phyloP scores from a whole-genome alignment of 1,140 invertebrate genomes.

The Drosophila nebulosa region DNA sequence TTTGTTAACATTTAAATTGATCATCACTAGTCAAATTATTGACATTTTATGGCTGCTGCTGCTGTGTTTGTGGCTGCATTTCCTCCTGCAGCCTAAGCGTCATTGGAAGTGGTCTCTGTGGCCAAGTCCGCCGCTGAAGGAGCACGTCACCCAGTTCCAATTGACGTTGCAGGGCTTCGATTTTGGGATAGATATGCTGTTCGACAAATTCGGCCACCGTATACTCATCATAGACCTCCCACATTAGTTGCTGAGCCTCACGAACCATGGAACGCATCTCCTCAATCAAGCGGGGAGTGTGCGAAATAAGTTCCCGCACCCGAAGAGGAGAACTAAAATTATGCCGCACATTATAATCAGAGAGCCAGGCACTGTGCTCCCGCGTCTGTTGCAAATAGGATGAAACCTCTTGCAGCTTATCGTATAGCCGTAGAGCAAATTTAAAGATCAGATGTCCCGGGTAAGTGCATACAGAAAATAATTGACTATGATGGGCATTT shows the following conservation, averaged over 20 bases:
- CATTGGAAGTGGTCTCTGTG: constrained; percentile 76
- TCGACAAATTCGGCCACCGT: constrained; percentile 90
- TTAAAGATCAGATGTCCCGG: constrained; percentile 84
- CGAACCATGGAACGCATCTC: constrained; percentile 84
- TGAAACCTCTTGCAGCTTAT: constrained; percentile 82
- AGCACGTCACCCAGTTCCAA: constrained; percentile 80
- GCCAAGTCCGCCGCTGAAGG: constrained; percentile 76
- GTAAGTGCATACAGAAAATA: constrained; percentile 80
- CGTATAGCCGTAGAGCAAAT: constrained; percentile 83
- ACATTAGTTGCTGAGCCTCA: constrained; percentile 85
- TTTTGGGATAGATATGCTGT: constrained; percentile 82
- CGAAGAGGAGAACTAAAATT: constrained; percentile 88
- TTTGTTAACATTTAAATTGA: constrained; percentile 43
- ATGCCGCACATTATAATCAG: constrained; percentile 89
- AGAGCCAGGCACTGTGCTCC: constrained; percentile 86
- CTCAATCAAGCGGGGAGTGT: constrained; percentile 85
- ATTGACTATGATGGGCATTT: constrained; percentile 66
- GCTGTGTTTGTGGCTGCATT: constrained; percentile 29
- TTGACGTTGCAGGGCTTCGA: constrained; percentile 81
- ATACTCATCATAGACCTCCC: constrained; percentile 86
- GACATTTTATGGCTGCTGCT: constrained; percentile 16
- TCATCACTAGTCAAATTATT: constrained; percentile 34
- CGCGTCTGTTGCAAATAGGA: constrained; percentile 80
- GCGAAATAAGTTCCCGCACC: constrained; percentile 86
- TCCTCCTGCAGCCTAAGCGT: constrained; percentile 48